Base-by-base conservation (phyloP, 1,140 invertebrate genomes). In the Drosophila setifemur region DNA sequence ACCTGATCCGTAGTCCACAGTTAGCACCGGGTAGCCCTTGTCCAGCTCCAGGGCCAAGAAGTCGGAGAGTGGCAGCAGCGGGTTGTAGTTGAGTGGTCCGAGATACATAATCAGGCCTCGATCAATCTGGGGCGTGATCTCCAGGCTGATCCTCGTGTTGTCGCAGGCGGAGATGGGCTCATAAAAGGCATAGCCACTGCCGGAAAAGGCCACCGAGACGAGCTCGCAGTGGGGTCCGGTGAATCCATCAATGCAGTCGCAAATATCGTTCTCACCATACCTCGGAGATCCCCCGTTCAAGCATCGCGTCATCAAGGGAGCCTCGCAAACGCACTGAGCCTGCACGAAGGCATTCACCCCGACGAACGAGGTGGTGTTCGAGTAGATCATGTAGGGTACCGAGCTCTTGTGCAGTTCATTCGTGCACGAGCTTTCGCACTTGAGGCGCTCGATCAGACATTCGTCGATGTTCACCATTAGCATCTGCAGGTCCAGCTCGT, bases 171-270 rank as follows among this genome's bases (percentile, higher is more conserved):
- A 92, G 8, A 97, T 93, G 0, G 97, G 92, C 0, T 95, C 94
- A 91, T 97, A 98, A 91, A 98, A 94, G 1, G 97, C 97, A 93
- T 95, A 98, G 1, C 96, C 96, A 76, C 95, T 93, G 18, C 96
- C 96, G 40, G 93, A 92, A 91, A 99, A 99, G 31, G 95, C 95
- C 63, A 98, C 95, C 1, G 94, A 94, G 0, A 97, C 94, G 52
- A 95, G 93, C 91, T 99, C 97, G 90, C 98, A 99, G 39, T 95
- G 93, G 0, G 97, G 96, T 0, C 98, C 98, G 52, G 95, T 94
- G 68, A 94, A 95, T 0, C 95, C 96, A 12, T 92, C 92, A 14
- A 93, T 92, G 61, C 94, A 95, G 44, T 94, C 93, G 85, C 94
- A 95, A 45, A 91, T 91, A 42, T 94, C 92, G 8, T 91, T 92